These are phyloP conservation scores for Apocrypta bakeri DNA, from an alignment of 1,140 invertebrate genomes.

Conservation along the genomic window DNA sequence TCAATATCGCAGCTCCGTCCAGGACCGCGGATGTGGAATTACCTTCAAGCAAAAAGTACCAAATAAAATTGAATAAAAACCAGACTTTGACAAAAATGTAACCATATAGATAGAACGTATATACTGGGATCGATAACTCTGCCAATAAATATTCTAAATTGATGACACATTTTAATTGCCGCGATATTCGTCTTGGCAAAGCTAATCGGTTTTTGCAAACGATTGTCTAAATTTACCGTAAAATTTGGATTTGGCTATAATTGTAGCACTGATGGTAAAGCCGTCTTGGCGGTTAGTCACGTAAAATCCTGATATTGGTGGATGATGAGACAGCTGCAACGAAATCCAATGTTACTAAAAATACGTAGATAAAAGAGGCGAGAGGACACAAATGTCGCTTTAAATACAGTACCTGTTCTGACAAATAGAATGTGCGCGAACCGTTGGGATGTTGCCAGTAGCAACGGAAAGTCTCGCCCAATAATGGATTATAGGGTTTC, in stretches of 20 bases:
- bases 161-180: background rate
- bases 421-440: constrained; percentile 92
- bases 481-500: constrained; percentile 96
- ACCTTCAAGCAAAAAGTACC: constrained; percentile 64
- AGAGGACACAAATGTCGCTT: background rate
- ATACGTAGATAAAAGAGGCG: background rate
- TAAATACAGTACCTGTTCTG: constrained; percentile 84
- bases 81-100: background rate
- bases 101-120: background rate
- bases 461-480: constrained; percentile 94
- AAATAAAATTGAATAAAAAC: constrained; percentile 14
- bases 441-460: constrained; percentile 91
- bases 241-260: constrained; percentile 95
- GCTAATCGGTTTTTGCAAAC: background rate
- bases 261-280: constrained; percentile 91
- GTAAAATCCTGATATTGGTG: constrained; percentile 95
- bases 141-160: background rate
- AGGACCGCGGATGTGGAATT: constrained; percentile 96
- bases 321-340: constrained; percentile 91
- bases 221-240: constrained; percentile 79
- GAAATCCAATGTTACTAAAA: constrained; percentile 50
- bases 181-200: background rate
- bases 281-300: constrained; percentile 96
- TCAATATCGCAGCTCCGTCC: constrained; percentile 89
- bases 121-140: background rate